Evolutionary conservation across 2,113 vertebrate genomes (phyloP).

Genomic region (Ursus arctos): DNA sequence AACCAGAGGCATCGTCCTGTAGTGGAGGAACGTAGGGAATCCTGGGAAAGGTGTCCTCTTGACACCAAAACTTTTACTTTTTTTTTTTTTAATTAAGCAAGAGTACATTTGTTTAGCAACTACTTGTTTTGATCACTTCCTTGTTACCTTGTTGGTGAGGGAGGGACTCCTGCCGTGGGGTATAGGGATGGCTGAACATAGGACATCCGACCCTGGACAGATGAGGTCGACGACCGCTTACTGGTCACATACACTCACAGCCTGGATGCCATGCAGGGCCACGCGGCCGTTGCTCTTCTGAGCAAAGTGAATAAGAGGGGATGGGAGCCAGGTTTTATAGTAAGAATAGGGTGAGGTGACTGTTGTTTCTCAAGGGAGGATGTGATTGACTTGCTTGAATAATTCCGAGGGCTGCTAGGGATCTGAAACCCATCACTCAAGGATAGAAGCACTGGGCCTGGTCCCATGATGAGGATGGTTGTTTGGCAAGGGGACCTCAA

Average conservation of each 20-base stretch:
- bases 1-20: background rate
- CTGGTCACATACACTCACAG: background rate
- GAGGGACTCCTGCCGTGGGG: background rate
- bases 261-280: rapidly evolving
- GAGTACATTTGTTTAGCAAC: background rate
- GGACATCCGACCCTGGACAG: background rate
- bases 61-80: background rate
- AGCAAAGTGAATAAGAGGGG: background rate
- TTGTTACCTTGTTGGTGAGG: background rate
- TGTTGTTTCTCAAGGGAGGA: background rate
- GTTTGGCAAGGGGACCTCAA: background rate
- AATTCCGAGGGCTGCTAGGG: background rate
- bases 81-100: background rate
- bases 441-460: background rate
- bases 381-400: background rate
- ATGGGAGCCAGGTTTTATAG: background rate
- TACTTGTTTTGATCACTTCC: background rate
- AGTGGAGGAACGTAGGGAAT: background rate
- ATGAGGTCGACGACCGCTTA: background rate
- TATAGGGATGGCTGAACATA: background rate
- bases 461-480: background rate
- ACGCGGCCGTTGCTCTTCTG: background rate
- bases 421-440: background rate
- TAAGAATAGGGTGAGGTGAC: background rate
- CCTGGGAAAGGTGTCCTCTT: background rate